A percentile compares a stretch with the other conserved stretches of the same genome.
Evolutionary conservation across 2,797 vertebrate species (phyloP).

Genomic region (Hemibagrus guttatus): DNA sequence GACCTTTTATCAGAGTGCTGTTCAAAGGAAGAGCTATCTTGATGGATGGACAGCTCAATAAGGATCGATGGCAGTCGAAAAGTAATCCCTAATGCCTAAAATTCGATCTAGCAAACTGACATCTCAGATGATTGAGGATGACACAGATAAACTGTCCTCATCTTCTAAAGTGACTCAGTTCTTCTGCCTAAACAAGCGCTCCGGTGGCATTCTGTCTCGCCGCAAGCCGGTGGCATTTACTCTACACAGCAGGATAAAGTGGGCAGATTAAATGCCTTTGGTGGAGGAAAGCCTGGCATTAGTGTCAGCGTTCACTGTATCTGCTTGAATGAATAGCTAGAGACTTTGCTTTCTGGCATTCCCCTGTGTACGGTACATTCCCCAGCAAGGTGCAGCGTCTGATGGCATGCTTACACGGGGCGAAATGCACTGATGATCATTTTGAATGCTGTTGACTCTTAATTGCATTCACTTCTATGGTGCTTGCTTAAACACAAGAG

Average conservation of each 20-base stretch:
- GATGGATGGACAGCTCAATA: slow-evolving; percentile 59
- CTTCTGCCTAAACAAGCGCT: slow-evolving; percentile 54
- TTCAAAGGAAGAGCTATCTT: slow-evolving; percentile 46
- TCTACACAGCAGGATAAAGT: slow-evolving; percentile 68
- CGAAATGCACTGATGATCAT: background rate
- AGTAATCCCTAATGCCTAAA: slow-evolving; percentile 60
- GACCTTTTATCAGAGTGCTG: slow-evolving; percentile 38
- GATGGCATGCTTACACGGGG: background rate
- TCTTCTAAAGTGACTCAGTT: slow-evolving; percentile 57
- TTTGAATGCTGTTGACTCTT: background rate
- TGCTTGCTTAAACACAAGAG: background rate
- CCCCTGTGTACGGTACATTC: background rate
- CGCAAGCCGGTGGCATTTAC: slow-evolving; percentile 71
- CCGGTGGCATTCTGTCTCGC: slow-evolving; percentile 58
- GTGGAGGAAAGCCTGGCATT: slow-evolving; percentile 63
- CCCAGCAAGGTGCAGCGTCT: slow-evolving; percentile 25
- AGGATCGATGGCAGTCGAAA: slow-evolving; percentile 60
- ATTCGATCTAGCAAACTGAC: slow-evolving; percentile 56
- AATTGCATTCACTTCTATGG: background rate
- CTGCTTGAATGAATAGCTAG: slow-evolving; percentile 48
- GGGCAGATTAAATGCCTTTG: slow-evolving; percentile 69
- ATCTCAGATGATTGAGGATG: slow-evolving; percentile 56
- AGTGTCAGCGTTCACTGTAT: slow-evolving; percentile 52
- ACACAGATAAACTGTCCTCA: slow-evolving; percentile 60
- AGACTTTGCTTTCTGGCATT: slow-evolving; percentile 33